A percentile compares a stretch with the other conserved stretches of the same genome.
phyloP scores from a whole-genome alignment of 1,140 invertebrate species.

The Pseudomyrmex dendroicus region DNA sequence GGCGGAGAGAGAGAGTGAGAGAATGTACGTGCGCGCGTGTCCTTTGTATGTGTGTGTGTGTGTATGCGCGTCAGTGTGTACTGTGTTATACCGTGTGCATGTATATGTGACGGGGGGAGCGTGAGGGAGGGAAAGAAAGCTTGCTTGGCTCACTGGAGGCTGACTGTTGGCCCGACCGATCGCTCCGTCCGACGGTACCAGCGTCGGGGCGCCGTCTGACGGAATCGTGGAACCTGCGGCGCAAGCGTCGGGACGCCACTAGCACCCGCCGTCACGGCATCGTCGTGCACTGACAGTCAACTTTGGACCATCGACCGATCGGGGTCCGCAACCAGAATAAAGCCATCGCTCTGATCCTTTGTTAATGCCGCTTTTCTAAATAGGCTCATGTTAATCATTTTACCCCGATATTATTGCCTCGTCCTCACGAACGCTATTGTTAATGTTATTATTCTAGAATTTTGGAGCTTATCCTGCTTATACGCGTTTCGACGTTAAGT shows the following conservation, averaged over 20 bases:
- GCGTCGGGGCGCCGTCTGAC: conserved; percentile 80
- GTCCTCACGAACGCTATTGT: background rate
- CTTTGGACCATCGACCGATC: conserved; percentile 80
- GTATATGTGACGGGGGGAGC: conserved; percentile 51
- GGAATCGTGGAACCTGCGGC: conserved; percentile 71
- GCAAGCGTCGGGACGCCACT: conserved; percentile 78
- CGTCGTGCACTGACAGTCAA: conserved; percentile 75
- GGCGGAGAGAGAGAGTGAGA: conserved; percentile 39
- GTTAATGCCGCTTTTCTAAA: background rate
- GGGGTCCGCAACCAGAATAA: conserved; percentile 32
- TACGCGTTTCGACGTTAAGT: no score
- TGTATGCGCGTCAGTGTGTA: conserved; percentile 2
- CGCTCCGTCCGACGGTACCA: conserved; percentile 80
- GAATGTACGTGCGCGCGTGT: background rate
- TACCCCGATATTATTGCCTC: background rate
- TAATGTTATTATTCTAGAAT: background rate
- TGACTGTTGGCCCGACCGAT: conserved; percentile 78
- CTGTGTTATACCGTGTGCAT: conserved; percentile 44
- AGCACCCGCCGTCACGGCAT: conserved; percentile 53
- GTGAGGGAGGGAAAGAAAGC: conserved; percentile 70
- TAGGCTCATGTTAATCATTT: background rate
- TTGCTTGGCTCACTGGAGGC: conserved; percentile 77
- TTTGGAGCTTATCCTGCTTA: background rate
- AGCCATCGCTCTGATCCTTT: background rate
- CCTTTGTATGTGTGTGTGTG: background rate